A percentile compares a stretch with the other conserved stretches of the same genome.
These are phyloP conservation scores for Illadopsis cleaveri DNA, from an alignment of 2,113 vertebrate species.

Conservation along the genomic window DNA sequence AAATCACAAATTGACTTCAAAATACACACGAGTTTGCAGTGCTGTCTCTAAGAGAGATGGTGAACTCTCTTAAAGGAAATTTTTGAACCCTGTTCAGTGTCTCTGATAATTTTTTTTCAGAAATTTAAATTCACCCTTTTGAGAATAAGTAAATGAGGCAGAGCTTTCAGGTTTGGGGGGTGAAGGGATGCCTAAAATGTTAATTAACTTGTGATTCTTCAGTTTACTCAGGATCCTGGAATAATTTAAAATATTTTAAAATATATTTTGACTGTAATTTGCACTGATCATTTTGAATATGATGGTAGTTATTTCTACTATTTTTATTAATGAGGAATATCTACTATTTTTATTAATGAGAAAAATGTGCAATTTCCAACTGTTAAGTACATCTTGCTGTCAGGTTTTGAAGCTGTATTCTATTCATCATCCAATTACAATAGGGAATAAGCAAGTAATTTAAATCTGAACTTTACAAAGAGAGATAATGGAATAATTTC, in stretches of 20 bases:
- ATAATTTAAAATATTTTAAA: not conserved
- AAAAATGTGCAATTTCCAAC: not conserved
- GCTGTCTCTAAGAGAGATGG: not conserved
- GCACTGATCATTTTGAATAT: not conserved
- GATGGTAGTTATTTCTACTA: not conserved
- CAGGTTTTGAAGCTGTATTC: not conserved
- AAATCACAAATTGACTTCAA: not conserved
- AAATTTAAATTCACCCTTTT: not conserved
- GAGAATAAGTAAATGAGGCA: not conserved
- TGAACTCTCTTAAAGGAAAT: not conserved
- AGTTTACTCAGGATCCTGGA: not conserved
- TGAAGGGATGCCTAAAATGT: not conserved
- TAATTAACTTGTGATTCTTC: not conserved
- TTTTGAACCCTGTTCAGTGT: not conserved
- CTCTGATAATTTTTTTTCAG: not conserved
- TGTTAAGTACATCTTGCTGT: not conserved
- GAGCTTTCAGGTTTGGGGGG: not conserved
- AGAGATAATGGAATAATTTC: not conserved
- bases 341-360: not conserved
- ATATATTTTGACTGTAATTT: not conserved
- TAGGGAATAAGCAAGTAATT: not conserved
- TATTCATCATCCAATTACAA: not conserved
- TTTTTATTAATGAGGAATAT: not conserved
- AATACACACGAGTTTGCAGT: not conserved
- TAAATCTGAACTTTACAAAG: not conserved